Conservation (phyloP, 1,140 invertebrate genomes). For the Octopus bimaculoides region DNA sequence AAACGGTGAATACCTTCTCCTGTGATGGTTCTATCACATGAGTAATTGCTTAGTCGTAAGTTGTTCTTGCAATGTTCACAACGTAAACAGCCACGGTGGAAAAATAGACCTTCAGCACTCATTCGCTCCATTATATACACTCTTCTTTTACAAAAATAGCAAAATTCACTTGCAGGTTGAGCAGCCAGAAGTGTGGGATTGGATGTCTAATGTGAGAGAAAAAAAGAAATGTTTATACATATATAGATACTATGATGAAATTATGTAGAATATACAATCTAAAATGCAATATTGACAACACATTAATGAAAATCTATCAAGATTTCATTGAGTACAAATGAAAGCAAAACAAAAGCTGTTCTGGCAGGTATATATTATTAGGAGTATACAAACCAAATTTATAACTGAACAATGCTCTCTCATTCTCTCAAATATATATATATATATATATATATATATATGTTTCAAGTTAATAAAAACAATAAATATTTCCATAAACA, state of each 20-base stretch:
- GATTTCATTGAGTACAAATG: no score
- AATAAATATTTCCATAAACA: no score
- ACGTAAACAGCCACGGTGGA: slow-evolving; percentile 67
- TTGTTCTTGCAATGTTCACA: slow-evolving; percentile 59
- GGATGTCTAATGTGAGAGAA: slow-evolving; percentile 27
- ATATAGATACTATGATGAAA: not conserved
- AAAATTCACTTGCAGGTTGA: slow-evolving; percentile 66
- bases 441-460: no score
- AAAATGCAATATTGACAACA: no score
- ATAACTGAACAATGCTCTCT: no score
- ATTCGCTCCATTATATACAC: slow-evolving; percentile 87
- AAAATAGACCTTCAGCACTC: slow-evolving; percentile 80
- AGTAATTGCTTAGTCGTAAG: slow-evolving; percentile 64
- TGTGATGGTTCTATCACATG: slow-evolving; percentile 34
- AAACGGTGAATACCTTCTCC: slow-evolving; percentile 37
- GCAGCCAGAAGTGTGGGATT: slow-evolving; percentile 36
- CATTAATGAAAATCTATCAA: no score
- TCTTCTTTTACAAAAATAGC: slow-evolving; percentile 82
- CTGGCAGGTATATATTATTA: no score
- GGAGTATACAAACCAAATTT: no score
- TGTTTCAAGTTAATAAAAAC: no score
- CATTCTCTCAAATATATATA: no score
- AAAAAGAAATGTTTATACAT: slow-evolving; percentile 10
- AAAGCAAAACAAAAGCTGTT: no score
- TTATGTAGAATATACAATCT: not conserved